phyloP scores from a whole-genome alignment of 2,888 invertebrate species.

The Pristionchus maxplancki region DNA sequence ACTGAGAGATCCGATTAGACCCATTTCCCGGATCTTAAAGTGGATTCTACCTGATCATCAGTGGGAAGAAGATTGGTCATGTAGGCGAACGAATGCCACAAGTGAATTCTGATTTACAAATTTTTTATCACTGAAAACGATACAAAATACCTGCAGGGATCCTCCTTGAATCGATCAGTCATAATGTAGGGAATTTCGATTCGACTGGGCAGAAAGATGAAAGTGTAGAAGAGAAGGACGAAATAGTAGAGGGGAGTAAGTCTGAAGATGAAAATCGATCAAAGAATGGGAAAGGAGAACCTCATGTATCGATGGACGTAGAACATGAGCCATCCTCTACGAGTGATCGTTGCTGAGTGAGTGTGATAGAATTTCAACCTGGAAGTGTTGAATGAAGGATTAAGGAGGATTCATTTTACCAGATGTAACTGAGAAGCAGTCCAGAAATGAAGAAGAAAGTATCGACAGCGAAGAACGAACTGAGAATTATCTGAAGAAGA shows the following conservation, averaged over 20 bases:
- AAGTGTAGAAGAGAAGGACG: constrained; percentile 21
- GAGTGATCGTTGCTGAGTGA: background rate
- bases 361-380: background rate
- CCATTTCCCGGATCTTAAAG: background rate
- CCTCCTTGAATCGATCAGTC: constrained; percentile 9
- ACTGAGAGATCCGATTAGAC: background rate
- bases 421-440: constrained; percentile 10
- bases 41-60: background rate
- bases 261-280: background rate
- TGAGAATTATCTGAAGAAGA: background rate
- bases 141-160: background rate
- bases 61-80: background rate
- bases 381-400: background rate
- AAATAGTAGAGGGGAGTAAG: constrained; percentile 30
- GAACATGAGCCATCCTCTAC: constrained; percentile 1
- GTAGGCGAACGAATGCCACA: constrained; percentile 8
- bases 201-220: background rate
- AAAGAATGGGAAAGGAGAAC: background rate
- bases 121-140: too few relatives aligned
- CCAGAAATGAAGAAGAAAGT: constrained; percentile 41
- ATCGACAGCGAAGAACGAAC: constrained; percentile 35
- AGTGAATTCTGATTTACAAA: background rate
- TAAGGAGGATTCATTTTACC: background rate
- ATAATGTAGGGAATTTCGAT: background rate
- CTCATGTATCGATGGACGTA: background rate